Evolutionary conservation across 2,888 invertebrate species (phyloP), one percentile per base, ranked within the genome.

Genomic region (Corbicula japonica): DNA sequence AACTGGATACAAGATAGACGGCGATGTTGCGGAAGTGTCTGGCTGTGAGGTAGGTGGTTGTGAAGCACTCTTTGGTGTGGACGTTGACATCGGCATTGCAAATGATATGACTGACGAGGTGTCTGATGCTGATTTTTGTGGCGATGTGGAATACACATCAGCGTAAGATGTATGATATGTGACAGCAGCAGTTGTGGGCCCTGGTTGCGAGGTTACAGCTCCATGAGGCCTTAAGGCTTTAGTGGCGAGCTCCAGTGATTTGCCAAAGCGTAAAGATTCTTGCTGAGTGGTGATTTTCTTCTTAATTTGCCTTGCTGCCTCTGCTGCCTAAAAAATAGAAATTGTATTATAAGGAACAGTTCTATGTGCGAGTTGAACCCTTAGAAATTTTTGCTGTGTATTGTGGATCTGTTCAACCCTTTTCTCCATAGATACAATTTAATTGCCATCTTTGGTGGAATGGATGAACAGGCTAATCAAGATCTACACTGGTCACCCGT

Each of bases 181-280:
- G 48, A 66, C 70, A 72, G 76, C 61, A 46, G 69, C 58, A 28
- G 56, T 50, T 65, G 68, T 46, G 34, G 63, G 71, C 63, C 70
- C 77, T 35, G 70, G 35, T 28, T 56, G 35, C 32, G 66, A 50
- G 41, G 74, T 62, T 30, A 69, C 70, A 66, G 78, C 75, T 72
- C 73, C 78, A 50, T 73, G 56, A 23, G 88, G 79, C 70, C 86
- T 87, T 50, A 89, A 76, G 21, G 85, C 83, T 65, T 86, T 87
- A 28, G 80, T 77, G 18, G 91, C 91, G 32, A 91, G 75, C 73
- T 91, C 92, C 23, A 92, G 76, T 12, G 88, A 85, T 72, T 91
- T 91, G 23, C 91, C 90, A 80, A 92, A 91, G 58, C 89, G 85
- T n/a, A 91, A 72, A 12, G 90, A 80, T 62, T 91, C 92, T 38